These are phyloP conservation scores for Megamerina dolium DNA, from an alignment of 2,888 invertebrate species.

Conservation along the genomic window DNA sequence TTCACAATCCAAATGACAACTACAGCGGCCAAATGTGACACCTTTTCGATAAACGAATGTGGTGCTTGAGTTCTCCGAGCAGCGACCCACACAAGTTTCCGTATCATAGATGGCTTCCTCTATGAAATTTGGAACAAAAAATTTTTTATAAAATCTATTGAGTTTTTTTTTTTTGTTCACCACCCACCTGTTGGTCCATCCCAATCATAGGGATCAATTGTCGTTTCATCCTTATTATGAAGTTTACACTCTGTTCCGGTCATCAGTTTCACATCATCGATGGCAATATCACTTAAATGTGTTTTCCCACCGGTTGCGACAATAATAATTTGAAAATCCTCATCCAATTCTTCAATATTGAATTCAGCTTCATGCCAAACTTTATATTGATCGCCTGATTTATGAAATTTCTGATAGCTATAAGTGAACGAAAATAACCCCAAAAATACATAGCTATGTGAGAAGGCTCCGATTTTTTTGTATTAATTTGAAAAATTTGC, in stretches of 20 bases:
- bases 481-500: background rate
- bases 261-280: slow-evolving; percentile 70
- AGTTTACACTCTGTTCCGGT: slow-evolving; percentile 41
- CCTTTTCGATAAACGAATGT: no score
- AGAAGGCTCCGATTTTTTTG: background rate
- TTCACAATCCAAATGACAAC: slow-evolving; percentile 57
- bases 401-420: slow-evolving; percentile 53
- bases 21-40: slow-evolving; percentile 54
- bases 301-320: slow-evolving; percentile 65
- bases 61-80: slow-evolving; percentile 44
- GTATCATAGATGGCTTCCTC: slow-evolving; percentile 37
- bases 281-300: slow-evolving; percentile 70
- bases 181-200: no score
- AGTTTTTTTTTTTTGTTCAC: no score
- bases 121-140: no score
- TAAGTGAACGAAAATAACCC: slow-evolving; percentile 4
- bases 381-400: slow-evolving; percentile 64
- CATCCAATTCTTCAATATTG: slow-evolving; percentile 47
- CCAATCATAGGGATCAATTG: slow-evolving; percentile 11
- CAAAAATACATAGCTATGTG: background rate
- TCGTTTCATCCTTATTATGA: slow-evolving; percentile 8
- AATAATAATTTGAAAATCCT: slow-evolving; percentile 63
- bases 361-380: slow-evolving; percentile 58
- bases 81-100: slow-evolving; percentile 54
- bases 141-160: background rate